A percentile compares a stretch with the other conserved stretches of the same genome.
These are phyloP conservation scores for Cylindroiulus punctatus DNA, from an alignment of 2,888 invertebrate genomes.

Conservation along the genomic window DNA sequence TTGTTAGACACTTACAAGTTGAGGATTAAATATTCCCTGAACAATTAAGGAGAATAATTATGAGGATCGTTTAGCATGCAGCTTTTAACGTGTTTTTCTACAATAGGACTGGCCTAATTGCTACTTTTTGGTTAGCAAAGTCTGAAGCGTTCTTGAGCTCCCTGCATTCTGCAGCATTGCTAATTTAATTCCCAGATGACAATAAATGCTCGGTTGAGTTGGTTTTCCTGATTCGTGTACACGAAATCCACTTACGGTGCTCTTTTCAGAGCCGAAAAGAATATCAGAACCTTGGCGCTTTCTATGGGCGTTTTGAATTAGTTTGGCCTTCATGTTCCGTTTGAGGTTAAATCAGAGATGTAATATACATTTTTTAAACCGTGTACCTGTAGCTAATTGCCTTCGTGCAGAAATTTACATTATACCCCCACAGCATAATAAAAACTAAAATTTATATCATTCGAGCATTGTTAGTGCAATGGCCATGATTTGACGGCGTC, in stretches of 20 bases:
- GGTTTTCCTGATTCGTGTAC: background rate
- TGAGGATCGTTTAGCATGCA: background rate
- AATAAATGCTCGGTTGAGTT: background rate
- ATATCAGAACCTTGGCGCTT: background rate
- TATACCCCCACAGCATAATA: background rate
- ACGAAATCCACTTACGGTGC: background rate
- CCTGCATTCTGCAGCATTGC: too few relatives aligned
- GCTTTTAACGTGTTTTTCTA: background rate
- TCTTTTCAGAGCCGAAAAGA: background rate
- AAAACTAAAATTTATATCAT: background rate
- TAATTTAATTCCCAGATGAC: background rate
- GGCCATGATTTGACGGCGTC: background rate
- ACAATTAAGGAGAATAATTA: background rate
- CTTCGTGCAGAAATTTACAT: background rate
- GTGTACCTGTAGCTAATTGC: background rate
- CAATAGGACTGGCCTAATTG: background rate
- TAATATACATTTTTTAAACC: background rate
- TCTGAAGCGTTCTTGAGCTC: background rate
- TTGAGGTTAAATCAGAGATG: background rate
- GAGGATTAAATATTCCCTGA: background rate
- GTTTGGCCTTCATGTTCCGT: conserved; percentile 8
- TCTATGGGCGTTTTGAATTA: conserved; percentile 13
- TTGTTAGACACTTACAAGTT: too few relatives aligned
- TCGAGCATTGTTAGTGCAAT: background rate
- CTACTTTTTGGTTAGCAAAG: background rate